Conservation (phyloP, 2,888 invertebrate genomes). For the Eupithecia exiguata region DNA sequence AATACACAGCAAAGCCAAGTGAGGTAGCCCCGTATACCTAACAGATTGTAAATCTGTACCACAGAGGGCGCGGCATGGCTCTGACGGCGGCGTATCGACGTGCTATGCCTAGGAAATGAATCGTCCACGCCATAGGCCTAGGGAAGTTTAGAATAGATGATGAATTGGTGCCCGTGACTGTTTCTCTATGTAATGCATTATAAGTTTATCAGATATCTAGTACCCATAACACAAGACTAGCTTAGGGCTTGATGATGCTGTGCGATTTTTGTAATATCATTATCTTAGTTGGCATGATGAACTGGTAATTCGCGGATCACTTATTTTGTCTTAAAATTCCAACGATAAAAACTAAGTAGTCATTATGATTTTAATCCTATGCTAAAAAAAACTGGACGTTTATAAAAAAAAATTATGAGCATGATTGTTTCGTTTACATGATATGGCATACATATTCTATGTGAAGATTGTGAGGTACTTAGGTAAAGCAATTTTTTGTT, state of each 20-base stretch:
- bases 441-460: neutral
- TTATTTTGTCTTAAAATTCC: neutral
- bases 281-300: neutral
- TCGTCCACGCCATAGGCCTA: constrained; percentile 54
- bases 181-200: neutral
- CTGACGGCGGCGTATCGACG: constrained; percentile 51
- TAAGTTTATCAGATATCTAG: neutral
- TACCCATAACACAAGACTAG: neutral
- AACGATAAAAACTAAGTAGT: neutral
- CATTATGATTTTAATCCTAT: neutral
- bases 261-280: neutral
- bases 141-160: constrained; percentile 32
- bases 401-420: no score
- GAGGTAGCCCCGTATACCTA: neutral
- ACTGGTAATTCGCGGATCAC: neutral
- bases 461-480: neutral
- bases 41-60: constrained; percentile 9
- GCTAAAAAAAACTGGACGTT: neutral
- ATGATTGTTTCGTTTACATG: no score
- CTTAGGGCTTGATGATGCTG: neutral
- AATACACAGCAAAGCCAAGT: neutral
- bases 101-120: constrained; percentile 70
- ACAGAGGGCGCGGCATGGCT: constrained; percentile 19
- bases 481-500: neutral
- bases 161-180: neutral